Percentiles rank a stretch among this genome's conserved stretches.
phyloP scores from a whole-genome alignment of 1,140 invertebrate species.

The Papilio machaon region DNA sequence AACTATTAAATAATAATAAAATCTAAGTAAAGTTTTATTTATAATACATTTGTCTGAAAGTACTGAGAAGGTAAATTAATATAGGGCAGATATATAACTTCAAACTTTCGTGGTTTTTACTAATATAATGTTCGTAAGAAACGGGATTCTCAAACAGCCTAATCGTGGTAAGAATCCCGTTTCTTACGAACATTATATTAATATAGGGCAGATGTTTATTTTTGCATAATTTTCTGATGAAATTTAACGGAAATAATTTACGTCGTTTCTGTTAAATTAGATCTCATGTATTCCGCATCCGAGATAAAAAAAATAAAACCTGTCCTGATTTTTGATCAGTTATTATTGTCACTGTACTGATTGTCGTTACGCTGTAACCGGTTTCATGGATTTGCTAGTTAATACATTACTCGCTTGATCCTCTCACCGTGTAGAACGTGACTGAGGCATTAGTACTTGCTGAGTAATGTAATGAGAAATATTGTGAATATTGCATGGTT shows the following conservation, averaged over 20 bases:
- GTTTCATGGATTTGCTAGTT: slow-evolving; percentile 25
- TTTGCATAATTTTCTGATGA: no score
- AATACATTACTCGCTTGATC: slow-evolving; percentile 33
- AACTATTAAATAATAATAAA: no score
- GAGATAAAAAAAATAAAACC: not conserved
- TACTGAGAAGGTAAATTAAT: no score
- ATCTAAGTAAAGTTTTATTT: no score
- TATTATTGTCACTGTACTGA: slow-evolving; percentile 10
- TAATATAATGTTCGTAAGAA: no score
- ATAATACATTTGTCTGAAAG: no score
- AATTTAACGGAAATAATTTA: not conserved
- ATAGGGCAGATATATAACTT: no score
- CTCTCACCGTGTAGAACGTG: not conserved
- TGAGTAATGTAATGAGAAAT: slow-evolving; percentile 30
- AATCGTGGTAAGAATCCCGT: no score
- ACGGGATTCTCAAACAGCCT: no score
- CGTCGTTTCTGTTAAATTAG: not conserved
- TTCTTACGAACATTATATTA: no score
- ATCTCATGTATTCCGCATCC: not conserved
- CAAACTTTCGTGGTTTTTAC: no score
- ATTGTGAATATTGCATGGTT: slow-evolving; percentile 18
- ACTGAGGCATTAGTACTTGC: slow-evolving; percentile 14
- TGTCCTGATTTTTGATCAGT: slow-evolving; percentile 5
- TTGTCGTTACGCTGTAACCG: slow-evolving; percentile 24
- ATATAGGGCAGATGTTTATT: no score